Conservation (phyloP, 2,888 invertebrate genomes). For the Zhuqinia jingwanae region DNA sequence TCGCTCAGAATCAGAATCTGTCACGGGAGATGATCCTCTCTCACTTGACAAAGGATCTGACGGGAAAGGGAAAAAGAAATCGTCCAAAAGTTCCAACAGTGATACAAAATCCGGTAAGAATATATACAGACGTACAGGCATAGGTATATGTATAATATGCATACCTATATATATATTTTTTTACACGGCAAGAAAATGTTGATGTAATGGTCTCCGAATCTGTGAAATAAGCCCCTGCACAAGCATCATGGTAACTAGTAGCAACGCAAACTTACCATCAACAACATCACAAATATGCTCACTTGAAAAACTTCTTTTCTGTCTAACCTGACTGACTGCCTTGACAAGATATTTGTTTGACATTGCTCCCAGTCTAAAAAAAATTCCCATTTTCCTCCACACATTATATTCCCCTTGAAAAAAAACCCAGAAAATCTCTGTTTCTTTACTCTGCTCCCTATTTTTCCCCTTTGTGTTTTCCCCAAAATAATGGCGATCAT, state of each 20-base stretch:
- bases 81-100: slow-evolving; percentile 79
- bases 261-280: too few species aligned
- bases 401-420: slow-evolving; percentile 29
- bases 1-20: slow-evolving; percentile 78
- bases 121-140: too few species aligned
- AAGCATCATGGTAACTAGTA: too few species aligned
- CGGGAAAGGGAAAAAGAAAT: slow-evolving; percentile 79
- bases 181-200: too few species aligned
- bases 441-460: background rate
- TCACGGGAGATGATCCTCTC: slow-evolving; percentile 78
- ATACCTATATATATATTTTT: too few species aligned
- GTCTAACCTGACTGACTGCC: background rate
- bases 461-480: background rate
- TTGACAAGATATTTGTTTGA: slow-evolving; percentile 4
- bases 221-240: too few species aligned
- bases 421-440: slow-evolving; percentile 35
- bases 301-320: too few species aligned
- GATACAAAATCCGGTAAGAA: slow-evolving; percentile 79
- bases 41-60: slow-evolving; percentile 78
- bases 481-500: slow-evolving; percentile 20
- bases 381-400: slow-evolving; percentile 25
- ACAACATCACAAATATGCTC: too few species aligned
- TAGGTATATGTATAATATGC: too few species aligned
- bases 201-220: too few species aligned
- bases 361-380: background rate